Evolutionary conservation across 2,888 invertebrate species (phyloP), one percentile per base, ranked within the genome.

Genomic region (Eristalinus aeneus): DNA sequence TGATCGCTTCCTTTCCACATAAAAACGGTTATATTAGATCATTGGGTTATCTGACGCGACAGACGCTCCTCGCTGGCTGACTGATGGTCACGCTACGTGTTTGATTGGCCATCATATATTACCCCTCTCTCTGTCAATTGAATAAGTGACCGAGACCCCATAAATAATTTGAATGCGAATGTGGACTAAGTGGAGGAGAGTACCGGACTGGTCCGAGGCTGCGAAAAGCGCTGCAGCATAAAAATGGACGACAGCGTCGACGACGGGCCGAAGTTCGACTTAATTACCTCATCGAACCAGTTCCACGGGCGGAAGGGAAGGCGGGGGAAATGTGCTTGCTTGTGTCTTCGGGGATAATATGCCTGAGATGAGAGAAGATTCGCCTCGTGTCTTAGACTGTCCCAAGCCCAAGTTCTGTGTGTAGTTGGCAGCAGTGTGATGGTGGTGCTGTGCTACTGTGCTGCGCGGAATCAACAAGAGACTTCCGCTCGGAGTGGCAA

Each of bases 101-200:
- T 73, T 81, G 68, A 75, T 72, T 58, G 39, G 10, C 72, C 73
- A 63, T 75, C 76, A 76, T 68, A 76, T 68, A 61, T 73, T 77
- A 73, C 80, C 78, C 65, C 61, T 71, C 74, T 82, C 73, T 46
- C 53, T 63, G 61, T 78, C 75, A 86, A 86, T 86, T 86, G 82
- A 74, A 86, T 86, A 86, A 86, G 86, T 86, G 86, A 86, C 86
- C 86, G 82, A 86, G 86, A 86, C 86, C 86, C 86, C 78, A 82
- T 78, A 78, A 61, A 77, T 60, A 77, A 86, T 82, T 82, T 78
- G 71, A 77, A 86, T 81, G 58, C 27, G 56, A 46, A 23, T 46
- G 22, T 46, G 9, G 4, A 36, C 31, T 5, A 22, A 23, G 56
- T 56, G 22, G 56, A 10, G 31, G 68, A 58, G 32, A 27, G 10